Base-by-base conservation (phyloP, 2,888 invertebrate genomes). In the Trichogramma evanescens region DNA sequence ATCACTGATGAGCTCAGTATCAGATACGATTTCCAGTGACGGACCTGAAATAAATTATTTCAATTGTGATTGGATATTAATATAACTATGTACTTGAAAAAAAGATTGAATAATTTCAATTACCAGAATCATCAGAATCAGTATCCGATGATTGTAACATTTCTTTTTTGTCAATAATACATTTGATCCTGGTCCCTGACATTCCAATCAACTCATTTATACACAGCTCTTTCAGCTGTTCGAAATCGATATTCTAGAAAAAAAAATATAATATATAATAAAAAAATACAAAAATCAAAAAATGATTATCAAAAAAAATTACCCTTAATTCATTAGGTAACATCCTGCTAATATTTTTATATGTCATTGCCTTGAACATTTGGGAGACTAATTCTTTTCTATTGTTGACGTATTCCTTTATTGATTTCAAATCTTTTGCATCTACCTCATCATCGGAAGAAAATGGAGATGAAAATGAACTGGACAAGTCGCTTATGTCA, bases 381-480 rank as follows among this genome's bases (percentile, higher is more conserved):
- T 78, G 77, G 1, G 70, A 66, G 40, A 76, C 70, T 42, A 77
- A 62, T 67, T 77, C 74, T 55, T 66, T 68, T 4, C 74, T 70
- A 65, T 77, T 67, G 4, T 66, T 63, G 5, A 77, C 59, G 66
- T 78, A 78, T 42, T 76, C 76, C 61, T 73, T 76, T 7, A 78
- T 76, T 4, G 77, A 71, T 64, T 77, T 77, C 5, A 76, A 68
- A 67, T 74, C 72, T 51, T 69, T 64, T 9, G 68, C 66, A 62
- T 75, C 73, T 8, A 69, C 70, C 65, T 75, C 74, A 8, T 76
- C 75, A 13, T 75, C 76, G 1, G 74, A 75, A 6, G 74, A 70
- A 38, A 68, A 70, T 3, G 70, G 64, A 0, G 71, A 73, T 4
- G 76, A 75, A 56, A 72, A 85, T 82, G 85, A 82, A 82, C 66